Evolutionary conservation across 2,113 vertebrate genomes (phyloP).

Genomic region (Tichodroma muraria): DNA sequence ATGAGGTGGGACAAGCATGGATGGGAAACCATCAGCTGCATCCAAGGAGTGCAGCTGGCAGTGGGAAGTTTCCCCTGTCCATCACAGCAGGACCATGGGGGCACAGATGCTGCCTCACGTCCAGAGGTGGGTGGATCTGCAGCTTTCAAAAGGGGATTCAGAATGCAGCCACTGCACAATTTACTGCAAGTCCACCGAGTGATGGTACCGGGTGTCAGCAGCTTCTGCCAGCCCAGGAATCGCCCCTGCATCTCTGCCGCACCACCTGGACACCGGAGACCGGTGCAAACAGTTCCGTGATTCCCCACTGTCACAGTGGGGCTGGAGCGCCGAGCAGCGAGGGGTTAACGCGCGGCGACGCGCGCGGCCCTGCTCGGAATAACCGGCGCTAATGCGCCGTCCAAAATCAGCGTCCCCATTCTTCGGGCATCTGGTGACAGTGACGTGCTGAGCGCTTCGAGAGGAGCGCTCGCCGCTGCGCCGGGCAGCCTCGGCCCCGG

Average conservation of each 20-base stretch:
- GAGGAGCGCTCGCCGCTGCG: background rate
- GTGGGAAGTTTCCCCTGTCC: background rate
- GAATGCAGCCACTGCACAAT: background rate
- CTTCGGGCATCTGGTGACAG: background rate
- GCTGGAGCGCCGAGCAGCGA: background rate
- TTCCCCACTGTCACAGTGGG: fast-evolving
- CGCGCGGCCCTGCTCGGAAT: background rate
- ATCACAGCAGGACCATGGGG: fast-evolving
- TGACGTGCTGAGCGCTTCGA: background rate
- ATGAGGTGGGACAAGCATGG: fast-evolving
- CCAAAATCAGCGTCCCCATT: background rate
- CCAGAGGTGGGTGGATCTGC: fast-evolving
- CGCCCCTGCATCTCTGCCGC: fast-evolving
- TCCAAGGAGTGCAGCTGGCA: too few relatives aligned
- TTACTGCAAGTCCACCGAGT: background rate
- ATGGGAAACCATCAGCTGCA: background rate
- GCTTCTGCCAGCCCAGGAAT: background rate
- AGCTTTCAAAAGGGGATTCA: background rate
- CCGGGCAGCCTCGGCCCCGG: background rate
- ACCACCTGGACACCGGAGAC: fast-evolving
- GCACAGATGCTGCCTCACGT: background rate
- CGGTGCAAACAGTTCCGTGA: fast-evolving
- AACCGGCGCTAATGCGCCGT: background rate
- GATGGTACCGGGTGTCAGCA: background rate
- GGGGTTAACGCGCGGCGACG: background rate